phyloP scores from a whole-genome alignment of 2,797 vertebrate genomes.

The Myotis myotis region DNA sequence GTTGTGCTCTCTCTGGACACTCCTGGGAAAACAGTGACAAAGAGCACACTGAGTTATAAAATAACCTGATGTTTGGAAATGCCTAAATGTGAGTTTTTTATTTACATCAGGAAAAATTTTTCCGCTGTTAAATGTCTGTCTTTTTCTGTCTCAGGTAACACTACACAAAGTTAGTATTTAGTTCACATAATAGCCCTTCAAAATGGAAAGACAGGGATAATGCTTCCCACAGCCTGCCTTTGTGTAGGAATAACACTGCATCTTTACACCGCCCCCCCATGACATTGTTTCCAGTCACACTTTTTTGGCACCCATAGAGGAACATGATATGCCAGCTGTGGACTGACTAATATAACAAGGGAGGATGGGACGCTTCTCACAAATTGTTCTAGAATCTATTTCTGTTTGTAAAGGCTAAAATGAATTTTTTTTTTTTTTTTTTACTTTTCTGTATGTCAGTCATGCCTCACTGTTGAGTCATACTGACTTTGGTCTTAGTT shows the following conservation, averaged over 20 bases:
- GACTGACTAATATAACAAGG: background rate
- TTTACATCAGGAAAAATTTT: background rate
- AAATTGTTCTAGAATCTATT: conserved; percentile 34
- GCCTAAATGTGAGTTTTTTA: background rate
- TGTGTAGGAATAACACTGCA: background rate
- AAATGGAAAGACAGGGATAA: background rate
- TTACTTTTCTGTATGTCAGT: conserved; percentile 38
- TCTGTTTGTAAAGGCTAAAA: conserved; percentile 52
- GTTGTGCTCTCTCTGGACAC: background rate
- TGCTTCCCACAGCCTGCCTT: background rate
- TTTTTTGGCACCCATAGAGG: background rate
- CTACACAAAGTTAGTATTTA: background rate
- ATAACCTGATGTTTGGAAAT: background rate
- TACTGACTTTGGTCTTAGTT: conserved; percentile 15
- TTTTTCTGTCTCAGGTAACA: background rate
- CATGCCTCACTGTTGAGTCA: conserved; percentile 37
- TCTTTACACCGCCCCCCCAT: background rate
- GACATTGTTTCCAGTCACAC: background rate
- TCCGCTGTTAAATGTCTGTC: background rate
- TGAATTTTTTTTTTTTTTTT: background rate
- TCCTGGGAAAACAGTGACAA: background rate
- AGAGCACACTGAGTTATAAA: background rate
- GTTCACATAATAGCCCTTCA: background rate
- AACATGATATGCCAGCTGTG: background rate
- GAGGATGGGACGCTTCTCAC: background rate